Percentiles rank a stretch among this genome's conserved stretches.
These are phyloP conservation scores for Chloropsis hardwickii DNA, from an alignment of 2,113 vertebrate species.

Conservation along the genomic window DNA sequence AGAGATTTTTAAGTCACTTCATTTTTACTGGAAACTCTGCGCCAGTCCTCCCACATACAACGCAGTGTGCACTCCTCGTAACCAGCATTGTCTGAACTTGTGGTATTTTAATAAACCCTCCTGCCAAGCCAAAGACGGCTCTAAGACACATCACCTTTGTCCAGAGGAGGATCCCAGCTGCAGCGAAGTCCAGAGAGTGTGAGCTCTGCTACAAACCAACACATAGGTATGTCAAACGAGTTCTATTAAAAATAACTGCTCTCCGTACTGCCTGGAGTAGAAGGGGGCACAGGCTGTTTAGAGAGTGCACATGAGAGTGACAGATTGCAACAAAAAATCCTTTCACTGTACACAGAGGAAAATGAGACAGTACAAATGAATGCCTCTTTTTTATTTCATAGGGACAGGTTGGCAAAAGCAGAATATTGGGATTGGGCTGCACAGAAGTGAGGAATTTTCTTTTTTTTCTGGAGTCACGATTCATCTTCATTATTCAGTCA, in stretches of 20 bases:
- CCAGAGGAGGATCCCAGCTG: constrained; percentile 32
- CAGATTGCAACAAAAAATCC: not conserved
- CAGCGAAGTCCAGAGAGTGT: not conserved
- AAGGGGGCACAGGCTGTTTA: not conserved
- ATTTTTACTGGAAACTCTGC: constrained; percentile 22
- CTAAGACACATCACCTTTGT: not conserved
- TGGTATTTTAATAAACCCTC: not conserved
- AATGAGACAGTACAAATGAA: not conserved
- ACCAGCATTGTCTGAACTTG: constrained; percentile 61
- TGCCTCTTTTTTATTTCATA: not conserved
- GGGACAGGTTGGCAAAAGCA: not conserved
- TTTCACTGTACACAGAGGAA: not conserved
- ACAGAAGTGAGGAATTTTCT: not conserved
- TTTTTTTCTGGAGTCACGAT: not conserved
- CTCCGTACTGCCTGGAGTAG: not conserved
- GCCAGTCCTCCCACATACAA: not conserved
- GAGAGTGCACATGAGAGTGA: not conserved
- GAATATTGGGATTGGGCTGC: not conserved
- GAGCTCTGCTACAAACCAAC: not conserved
- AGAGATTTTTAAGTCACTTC: constrained; percentile 26
- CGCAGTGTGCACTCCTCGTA: not conserved
- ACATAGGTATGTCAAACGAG: constrained; percentile 12
- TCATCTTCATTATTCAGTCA: constrained; percentile 9
- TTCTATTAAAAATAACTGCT: not conserved
- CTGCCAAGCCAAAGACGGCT: constrained; percentile 13